These are phyloP conservation scores for Schizopygopsis malacanthus DNA, from an alignment of 2,797 vertebrate genomes.

Conservation along the genomic window DNA sequence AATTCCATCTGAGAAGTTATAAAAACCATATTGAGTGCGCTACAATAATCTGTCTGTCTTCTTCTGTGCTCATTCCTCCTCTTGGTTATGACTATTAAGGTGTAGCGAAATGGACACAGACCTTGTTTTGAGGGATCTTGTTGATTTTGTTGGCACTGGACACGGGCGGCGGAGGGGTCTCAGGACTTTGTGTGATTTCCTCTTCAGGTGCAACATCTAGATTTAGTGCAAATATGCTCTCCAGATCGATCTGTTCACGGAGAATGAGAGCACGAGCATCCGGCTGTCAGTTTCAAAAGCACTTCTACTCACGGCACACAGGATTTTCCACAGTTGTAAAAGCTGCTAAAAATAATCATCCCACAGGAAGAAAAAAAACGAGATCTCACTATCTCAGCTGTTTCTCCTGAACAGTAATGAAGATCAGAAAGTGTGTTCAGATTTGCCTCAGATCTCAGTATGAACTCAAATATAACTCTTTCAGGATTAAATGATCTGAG, in stretches of 20 bases:
- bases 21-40: not conserved
- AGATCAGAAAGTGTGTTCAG: not conserved
- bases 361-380: not conserved
- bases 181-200: constrained; percentile 87
- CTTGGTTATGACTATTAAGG: not conserved
- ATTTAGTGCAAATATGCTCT: constrained; percentile 95
- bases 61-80: not conserved
- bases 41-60: not conserved
- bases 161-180: constrained; percentile 85
- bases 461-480: not conserved
- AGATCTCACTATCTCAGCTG: not conserved
- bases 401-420: constrained; percentile 5
- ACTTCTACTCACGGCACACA: not conserved
- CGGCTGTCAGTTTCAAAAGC: not conserved
- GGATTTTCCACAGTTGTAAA: constrained; percentile 19
- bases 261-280: not conserved
- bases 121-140: constrained; percentile 89
- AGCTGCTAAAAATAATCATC: not conserved
- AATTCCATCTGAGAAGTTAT: not conserved
- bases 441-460: not conserved
- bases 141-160: constrained; percentile 81
- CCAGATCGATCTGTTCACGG: constrained; percentile 87
- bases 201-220: constrained; percentile 91
- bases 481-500: not conserved
- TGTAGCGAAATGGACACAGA: constrained; percentile 68